Evolutionary conservation across 2,113 vertebrate species (phyloP).

Genomic region (Pungitius pungitius): DNA sequence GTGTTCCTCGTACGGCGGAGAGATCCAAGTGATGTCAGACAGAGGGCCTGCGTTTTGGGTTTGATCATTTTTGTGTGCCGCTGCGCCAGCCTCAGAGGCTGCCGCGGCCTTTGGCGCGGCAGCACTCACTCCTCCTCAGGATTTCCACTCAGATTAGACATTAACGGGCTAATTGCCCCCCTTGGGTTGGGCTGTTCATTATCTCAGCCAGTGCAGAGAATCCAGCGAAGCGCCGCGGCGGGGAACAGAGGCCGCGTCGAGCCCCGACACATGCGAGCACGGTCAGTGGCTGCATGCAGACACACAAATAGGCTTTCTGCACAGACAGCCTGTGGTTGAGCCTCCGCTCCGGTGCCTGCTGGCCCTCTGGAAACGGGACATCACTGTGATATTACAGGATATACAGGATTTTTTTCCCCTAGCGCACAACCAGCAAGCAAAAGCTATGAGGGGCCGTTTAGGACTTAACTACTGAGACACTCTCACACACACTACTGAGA

Average conservation of each 20-base stretch:
- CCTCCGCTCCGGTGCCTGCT: conserved; percentile 9
- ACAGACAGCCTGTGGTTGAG: conserved; percentile 41
- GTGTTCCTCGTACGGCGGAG: conserved; percentile 32
- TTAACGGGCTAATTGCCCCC: conserved; percentile 74
- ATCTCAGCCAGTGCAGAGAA: conserved; percentile 61
- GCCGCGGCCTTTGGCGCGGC: conserved; percentile 10
- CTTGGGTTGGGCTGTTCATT: conserved; percentile 64
- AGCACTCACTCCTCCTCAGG: conserved; percentile 42
- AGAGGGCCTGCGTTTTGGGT: conserved; percentile 48
- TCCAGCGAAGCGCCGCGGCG: conserved; percentile 48
- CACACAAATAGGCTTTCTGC: conserved; percentile 30
- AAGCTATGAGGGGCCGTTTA: too few relatives aligned
- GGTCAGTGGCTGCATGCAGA: conserved; percentile 35
- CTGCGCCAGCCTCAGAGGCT: conserved; percentile 30
- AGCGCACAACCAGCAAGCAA: conserved; percentile 35
- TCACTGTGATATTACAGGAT: conserved; percentile 32
- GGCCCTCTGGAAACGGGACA: conserved; percentile 47
- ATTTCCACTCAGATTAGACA: conserved; percentile 68
- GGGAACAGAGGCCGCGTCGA: conserved; percentile 38
- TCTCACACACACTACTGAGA: too few relatives aligned
- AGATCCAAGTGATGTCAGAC: conserved; percentile 40
- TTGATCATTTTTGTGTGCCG: conserved; percentile 50
- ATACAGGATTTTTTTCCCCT: neutral
- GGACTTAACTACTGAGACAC: too few relatives aligned
- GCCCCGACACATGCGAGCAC: conserved; percentile 43